Base-by-base conservation (phyloP, 2,888 invertebrate species). In the Sminthurinus aureus region DNA sequence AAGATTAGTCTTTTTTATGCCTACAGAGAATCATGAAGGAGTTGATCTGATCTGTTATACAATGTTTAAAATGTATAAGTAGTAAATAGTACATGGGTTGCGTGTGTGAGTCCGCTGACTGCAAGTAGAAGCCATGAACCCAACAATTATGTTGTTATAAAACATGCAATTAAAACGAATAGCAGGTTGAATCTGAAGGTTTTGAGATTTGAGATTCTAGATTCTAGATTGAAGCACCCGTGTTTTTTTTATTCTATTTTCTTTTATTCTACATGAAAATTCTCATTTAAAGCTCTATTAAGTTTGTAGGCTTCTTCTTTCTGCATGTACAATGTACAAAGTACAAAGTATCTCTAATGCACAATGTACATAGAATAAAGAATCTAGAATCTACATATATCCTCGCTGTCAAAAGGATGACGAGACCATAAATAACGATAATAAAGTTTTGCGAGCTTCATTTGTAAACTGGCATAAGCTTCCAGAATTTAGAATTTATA, bases 61-160 rank as follows among this genome's bases (percentile, higher is more conserved):
- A 38, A 38, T 38, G 38, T 38, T 4, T 38, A 38, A 38, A 38
- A 6, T 38, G 6, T 38, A 38, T 38, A 38, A 1, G 38, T 38
- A 38, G 38, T 38, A 38, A 1, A 38, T 38, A 38, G 38, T 38
- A 38, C 38, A 38, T 38, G 38, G 6, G 38, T 71, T 71, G 71
- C 71, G 71, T 71, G 67, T 38, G 58, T 58, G 58, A 58, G 24
- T 71, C 26, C 71, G 24, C 22, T 13, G 26, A 24, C 13, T 20
- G 50, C 4, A 38, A 66, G 79, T 69, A 79, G 79, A 24, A 79
- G 69, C 79, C 67, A 38, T 79, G 79, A 79, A 79, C 69, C 79
- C 24, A 79, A 66, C 79, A 79, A 79, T 79, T 79, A 79, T 69
- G 69, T 67, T 26, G 69, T 79, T 79, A 79, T 69, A 67, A 79